Percentiles rank a stretch among this genome's conserved stretches.
phyloP scores from a whole-genome alignment of 2,113 vertebrate genomes.

The Sapayoa aenigma region DNA sequence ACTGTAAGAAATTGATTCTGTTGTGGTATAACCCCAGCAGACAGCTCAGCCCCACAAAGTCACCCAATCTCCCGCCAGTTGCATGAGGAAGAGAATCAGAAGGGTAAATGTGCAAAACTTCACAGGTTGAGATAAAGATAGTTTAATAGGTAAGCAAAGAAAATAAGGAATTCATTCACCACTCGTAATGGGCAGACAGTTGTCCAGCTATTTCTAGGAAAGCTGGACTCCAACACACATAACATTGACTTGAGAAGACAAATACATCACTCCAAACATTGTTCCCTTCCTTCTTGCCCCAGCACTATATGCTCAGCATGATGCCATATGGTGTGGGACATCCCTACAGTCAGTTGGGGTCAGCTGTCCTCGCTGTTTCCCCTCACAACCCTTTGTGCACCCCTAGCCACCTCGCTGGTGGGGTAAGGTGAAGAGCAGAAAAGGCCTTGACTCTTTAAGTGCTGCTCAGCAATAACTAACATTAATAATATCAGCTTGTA shows the following conservation, averaged over 20 bases:
- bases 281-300: accelerated
- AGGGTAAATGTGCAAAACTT: not conserved
- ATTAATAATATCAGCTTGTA: not conserved
- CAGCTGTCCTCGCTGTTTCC: not conserved
- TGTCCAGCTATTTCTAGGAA: not conserved
- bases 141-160: not conserved
- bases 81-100: not conserved
- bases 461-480: not conserved
- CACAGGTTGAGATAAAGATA: not conserved
- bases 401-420: accelerated
- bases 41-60: not conserved
- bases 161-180: not conserved
- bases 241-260: not conserved
- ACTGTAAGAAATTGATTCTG: not conserved
- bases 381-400: not conserved
- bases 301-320: not conserved
- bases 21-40: not conserved
- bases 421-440: not conserved
- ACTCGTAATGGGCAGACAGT: accelerated
- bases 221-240: accelerated
- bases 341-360: not conserved
- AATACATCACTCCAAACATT: accelerated
- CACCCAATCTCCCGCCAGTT: not conserved
- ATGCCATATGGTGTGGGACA: accelerated
- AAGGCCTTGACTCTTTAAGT: not conserved